Evolutionary conservation across 2,113 vertebrate species (phyloP).

Genomic region (Chloebia gouldiae): DNA sequence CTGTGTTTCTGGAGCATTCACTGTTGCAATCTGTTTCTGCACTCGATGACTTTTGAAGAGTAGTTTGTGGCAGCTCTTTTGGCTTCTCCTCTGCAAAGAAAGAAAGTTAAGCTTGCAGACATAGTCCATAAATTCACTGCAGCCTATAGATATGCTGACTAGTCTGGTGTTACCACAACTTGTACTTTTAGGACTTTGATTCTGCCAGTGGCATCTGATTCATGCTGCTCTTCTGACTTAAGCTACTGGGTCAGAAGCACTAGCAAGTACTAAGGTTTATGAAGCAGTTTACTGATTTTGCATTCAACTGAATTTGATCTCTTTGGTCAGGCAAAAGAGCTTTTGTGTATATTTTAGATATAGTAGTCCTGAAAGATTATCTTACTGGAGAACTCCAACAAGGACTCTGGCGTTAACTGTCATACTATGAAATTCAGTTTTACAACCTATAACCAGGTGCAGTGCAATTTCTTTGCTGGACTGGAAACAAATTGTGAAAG

Average conservation of each 20-base stretch:
- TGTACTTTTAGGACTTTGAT: not conserved
- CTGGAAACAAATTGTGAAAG: not conserved
- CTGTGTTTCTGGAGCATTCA: constrained; percentile 72
- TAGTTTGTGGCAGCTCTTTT: constrained; percentile 81
- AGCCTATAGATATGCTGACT: not conserved
- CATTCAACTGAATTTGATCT: not conserved
- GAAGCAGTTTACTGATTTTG: not conserved
- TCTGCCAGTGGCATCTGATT: not conserved
- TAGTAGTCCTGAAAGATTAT: not conserved
- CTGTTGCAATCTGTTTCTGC: constrained; percentile 83
- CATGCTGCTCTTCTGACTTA: not conserved
- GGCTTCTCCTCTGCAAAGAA: constrained; percentile 83
- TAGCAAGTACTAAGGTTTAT: not conserved
- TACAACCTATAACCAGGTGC: not conserved
- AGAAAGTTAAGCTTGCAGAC: not conserved
- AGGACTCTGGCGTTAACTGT: not conserved
- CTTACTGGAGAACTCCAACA: not conserved
- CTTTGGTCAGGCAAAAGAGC: not conserved
- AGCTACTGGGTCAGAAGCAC: not conserved
- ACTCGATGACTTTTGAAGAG: constrained; percentile 71
- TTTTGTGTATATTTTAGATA: not conserved
- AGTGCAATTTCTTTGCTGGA: not conserved
- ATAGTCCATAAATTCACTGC: not conserved
- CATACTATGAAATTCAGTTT: not conserved
- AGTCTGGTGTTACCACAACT: not conserved